Evolutionary conservation across 2,113 vertebrate genomes (phyloP), one percentile per base, ranked within the genome.

Genomic region (Tetrax tetrax): DNA sequence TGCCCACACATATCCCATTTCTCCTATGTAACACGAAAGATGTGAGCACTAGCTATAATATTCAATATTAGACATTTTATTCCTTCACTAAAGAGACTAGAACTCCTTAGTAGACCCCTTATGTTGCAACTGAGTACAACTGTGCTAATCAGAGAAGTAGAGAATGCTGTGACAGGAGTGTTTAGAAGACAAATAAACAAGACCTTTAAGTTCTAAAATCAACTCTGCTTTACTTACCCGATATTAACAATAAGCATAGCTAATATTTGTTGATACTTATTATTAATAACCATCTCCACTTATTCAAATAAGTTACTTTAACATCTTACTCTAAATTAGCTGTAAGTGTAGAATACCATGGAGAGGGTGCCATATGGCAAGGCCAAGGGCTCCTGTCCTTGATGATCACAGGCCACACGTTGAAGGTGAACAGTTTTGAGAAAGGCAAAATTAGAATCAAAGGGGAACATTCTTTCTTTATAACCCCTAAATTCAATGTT

Each of bases 31-130:
- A 76, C 7, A 12, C 13, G 23, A 64, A 78, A 78, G 43, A 35
- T 0, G 21, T 2, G 17, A 76, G 37, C 15, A 25, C 5, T 10
- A 9, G 9, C 22, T 25, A 41, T 0, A 60, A 10, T 37, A 38
- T 47, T 78, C 38, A 70, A 33, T 61, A 50, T 71, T 60, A 60
- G 16, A 23, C 29, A 56, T 24, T 68, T 60, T 8, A 43, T 47
- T 78, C 28, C 27, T 82, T 76, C 51, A 28, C 20, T 75, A 21
- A 12, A 25, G 23, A 74, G 14, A 88, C 72, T 31, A 53, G 64
- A 86, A 77, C 23, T 38, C 48, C 35, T 57, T n/a, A 14, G 25
- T 7, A 57, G 20, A 37, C 2, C 24, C 10, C 27, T 89, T 71
- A 7, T 17, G 29, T 21, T 89, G 38, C 10, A 79, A 4, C 2